Percentiles rank a stretch among this genome's conserved stretches.
phyloP scores from a whole-genome alignment of 2,113 vertebrate genomes.

The Psittacula cyanocephala region DNA sequence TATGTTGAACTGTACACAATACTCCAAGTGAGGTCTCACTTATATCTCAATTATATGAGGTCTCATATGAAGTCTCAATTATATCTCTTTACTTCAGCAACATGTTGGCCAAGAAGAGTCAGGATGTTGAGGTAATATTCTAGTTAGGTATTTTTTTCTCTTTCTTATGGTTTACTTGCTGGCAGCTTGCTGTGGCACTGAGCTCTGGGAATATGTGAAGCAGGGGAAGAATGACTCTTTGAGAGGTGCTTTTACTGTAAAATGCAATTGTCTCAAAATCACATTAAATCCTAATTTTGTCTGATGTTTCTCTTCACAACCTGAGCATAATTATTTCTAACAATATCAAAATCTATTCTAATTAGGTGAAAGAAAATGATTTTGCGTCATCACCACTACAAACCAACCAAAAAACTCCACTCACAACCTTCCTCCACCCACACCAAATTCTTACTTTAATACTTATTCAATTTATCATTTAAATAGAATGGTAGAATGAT shows the following conservation, averaged over 20 bases:
- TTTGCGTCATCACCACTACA: neutral
- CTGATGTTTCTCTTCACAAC: neutral
- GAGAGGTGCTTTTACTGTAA: neutral
- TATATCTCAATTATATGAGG: too few relatives aligned
- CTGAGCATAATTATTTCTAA: neutral
- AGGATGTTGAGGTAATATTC: neutral
- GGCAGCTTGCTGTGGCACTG: neutral
- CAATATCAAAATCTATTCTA: neutral
- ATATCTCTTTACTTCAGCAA: neutral
- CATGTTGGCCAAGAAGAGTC: neutral
- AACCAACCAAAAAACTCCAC: neutral
- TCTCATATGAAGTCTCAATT: too few relatives aligned
- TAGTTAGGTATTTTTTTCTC: neutral
- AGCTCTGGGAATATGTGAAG: neutral
- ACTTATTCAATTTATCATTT: neutral
- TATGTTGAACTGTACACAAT: too few relatives aligned
- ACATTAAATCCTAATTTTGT: neutral
- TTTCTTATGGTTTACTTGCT: neutral
- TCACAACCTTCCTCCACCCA: accelerated
- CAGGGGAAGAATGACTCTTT: neutral
- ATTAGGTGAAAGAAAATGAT: neutral
- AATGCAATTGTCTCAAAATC: neutral
- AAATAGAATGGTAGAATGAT: neutral
- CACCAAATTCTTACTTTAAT: neutral
- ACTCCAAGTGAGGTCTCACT: too few relatives aligned